Evolutionary conservation across 1,140 invertebrate species (phyloP), one percentile per base, ranked within the genome.

Genomic region (Amyelois transitella): DNA sequence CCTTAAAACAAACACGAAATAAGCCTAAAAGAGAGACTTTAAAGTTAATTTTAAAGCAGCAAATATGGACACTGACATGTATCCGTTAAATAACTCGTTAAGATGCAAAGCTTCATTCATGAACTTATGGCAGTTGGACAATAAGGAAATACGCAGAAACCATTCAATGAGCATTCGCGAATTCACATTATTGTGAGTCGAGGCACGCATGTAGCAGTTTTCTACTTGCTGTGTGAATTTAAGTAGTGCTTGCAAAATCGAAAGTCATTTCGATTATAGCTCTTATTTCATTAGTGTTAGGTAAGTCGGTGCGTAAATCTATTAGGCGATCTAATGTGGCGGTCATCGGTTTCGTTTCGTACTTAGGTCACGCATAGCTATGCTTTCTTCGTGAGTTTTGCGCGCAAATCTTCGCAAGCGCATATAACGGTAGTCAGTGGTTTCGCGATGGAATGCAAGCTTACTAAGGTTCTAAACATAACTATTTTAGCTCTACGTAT

Each of bases 131-230:
- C 57, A 64, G 62, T 72, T 65, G 65, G 69, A 77, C 80, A 84
- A 85, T 82, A 72, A 87, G 80, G 81, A 87, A 85, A 87, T 87
- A 87, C 81, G 73, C 68, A 72, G 84, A 87, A 86, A 78, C 75
- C 73, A 75, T 81, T 78, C 69, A 68, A 75, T 70, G 66, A 69
- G 75, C 70, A 73, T 81, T 85, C 71, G 83, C 81, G 72, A 86
- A 81, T 80, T 73, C 64, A 63, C 62, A 72, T 68, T 69, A 75
- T 82, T 78, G 57, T 55, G 51, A 85, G 74, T 81, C 80, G 62
- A 61, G 24, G 63, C 80, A 83, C 78, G 78, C 49, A 55, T 68
- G 66, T 45, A 71, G 72, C 68, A 76, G 66, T 78, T 85, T 82
- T 85, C 76, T 76, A 80, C 71, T 53, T 60, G 60, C 47, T 53